Percentiles rank a stretch among this genome's conserved stretches.
Evolutionary conservation across 2,888 invertebrate species (phyloP).

Genomic region (Lampropteryx suffumata): DNA sequence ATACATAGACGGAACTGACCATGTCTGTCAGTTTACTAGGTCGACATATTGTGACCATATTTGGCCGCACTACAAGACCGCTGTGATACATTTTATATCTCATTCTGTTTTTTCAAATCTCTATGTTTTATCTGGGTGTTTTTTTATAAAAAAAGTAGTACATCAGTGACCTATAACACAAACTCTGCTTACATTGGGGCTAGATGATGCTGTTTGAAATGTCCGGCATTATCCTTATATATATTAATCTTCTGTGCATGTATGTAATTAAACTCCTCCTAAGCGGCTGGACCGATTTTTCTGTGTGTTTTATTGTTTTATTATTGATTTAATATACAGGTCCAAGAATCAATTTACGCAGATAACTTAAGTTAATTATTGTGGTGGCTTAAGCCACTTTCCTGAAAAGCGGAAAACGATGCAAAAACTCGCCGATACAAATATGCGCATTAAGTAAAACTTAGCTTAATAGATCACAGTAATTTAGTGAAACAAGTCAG

Average conservation of each 20-base stretch:
- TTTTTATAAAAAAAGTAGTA: too few relatives aligned
- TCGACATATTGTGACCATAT: constrained; percentile 61
- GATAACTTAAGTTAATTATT: constrained; percentile 6
- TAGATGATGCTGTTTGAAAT: too few relatives aligned
- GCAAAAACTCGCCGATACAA: constrained; percentile 31
- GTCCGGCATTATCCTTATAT: too few relatives aligned
- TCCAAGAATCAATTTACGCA: not conserved
- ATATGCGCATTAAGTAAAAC: constrained; percentile 33
- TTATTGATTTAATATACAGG: too few relatives aligned
- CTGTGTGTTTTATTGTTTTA: too few relatives aligned
- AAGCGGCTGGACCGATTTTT: too few relatives aligned
- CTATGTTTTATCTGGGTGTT: constrained; percentile 39
- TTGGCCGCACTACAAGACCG: constrained; percentile 57
- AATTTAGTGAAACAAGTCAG: constrained; percentile 39
- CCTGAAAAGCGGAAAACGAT: constrained; percentile 18
- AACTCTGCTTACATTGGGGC: too few relatives aligned
- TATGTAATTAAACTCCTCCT: too few relatives aligned
- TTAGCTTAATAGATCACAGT: constrained; percentile 39
- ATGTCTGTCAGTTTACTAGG: constrained; percentile 67
- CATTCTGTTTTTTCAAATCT: constrained; percentile 45
- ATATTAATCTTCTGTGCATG: too few relatives aligned
- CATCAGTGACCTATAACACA: too few relatives aligned
- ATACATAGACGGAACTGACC: constrained; percentile 69
- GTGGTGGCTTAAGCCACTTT: constrained; percentile 5
- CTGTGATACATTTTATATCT: constrained; percentile 66